Evolutionary conservation across 2,888 invertebrate species (phyloP).

Genomic region (Machimus atricapillus): DNA sequence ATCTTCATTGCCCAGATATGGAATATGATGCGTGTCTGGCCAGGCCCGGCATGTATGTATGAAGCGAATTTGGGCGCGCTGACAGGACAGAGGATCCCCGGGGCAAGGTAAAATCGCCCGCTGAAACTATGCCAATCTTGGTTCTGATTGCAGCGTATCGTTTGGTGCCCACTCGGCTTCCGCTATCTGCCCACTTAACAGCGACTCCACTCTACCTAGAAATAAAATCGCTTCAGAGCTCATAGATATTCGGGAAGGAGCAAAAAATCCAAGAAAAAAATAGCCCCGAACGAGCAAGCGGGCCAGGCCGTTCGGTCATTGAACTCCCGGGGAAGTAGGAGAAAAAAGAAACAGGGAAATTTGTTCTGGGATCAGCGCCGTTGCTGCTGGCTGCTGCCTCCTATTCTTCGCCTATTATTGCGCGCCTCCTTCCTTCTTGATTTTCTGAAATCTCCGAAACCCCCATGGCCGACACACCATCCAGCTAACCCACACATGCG

Average conservation of each 20-base stretch:
- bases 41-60: background rate
- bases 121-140: background rate
- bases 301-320: background rate
- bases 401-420: constrained; percentile 34
- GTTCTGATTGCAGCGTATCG: background rate
- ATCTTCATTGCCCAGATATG: background rate
- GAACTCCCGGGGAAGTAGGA: constrained; percentile 11
- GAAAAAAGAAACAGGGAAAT: constrained; percentile 34
- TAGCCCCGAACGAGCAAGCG: background rate
- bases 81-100: background rate
- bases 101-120: background rate
- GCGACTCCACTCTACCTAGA: constrained; percentile 23
- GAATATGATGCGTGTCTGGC: background rate
- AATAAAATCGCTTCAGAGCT: constrained; percentile 10
- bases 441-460: constrained; percentile 22
- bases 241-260: constrained; percentile 10
- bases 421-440: constrained; percentile 23
- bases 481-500: background rate
- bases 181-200: constrained; percentile 26
- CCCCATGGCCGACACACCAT: constrained; percentile 13
- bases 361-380: constrained; percentile 32
- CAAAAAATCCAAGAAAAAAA: constrained; percentile 24
- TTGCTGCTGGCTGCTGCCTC: background rate
- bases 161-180: background rate
- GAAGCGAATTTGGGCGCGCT: background rate